phyloP scores from a whole-genome alignment of 2,888 invertebrate genomes.

The Xestia rhomboidea region DNA sequence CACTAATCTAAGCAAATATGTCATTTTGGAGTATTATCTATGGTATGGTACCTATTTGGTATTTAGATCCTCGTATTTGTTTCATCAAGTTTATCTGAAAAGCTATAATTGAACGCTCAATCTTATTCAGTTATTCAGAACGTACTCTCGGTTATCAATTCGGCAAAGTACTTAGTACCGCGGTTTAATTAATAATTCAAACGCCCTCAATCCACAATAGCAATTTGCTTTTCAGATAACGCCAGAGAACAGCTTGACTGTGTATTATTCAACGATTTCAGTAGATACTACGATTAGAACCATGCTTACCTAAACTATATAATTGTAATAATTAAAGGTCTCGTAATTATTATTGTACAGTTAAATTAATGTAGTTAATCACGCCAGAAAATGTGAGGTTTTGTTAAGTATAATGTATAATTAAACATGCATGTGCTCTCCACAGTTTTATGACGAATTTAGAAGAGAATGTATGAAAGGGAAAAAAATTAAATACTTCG shows the following conservation, averaged over 20 bases:
- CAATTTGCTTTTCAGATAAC: conserved; percentile 77
- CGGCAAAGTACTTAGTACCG: conserved; percentile 77
- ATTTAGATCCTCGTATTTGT: conserved; percentile 64
- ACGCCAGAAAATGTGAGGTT: conserved; percentile 88
- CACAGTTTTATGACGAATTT: conserved; percentile 90
- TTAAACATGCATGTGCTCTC: conserved; percentile 90
- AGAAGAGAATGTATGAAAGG: conserved; percentile 90
- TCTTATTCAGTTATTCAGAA: conserved; percentile 47
- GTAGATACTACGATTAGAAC: conserved; percentile 83
- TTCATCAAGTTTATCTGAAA: conserved; percentile 74
- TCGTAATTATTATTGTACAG: conserved; percentile 90
- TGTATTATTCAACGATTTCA: conserved; percentile 80
- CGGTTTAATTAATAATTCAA: conserved; percentile 51
- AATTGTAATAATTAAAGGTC: conserved; percentile 88
- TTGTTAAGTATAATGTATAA: conserved; percentile 89
- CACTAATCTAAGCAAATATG: conserved; percentile 70
- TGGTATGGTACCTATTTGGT: conserved; percentile 59
- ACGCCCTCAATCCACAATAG: conserved; percentile 51
- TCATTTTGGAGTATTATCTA: conserved; percentile 64
- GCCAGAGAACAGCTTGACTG: conserved; percentile 66
- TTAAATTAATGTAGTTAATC: conserved; percentile 90
- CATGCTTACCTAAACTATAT: conserved; percentile 84
- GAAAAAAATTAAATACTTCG: conserved; percentile 90
- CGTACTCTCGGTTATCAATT: conserved; percentile 52
- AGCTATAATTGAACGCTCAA: conserved; percentile 67